phyloP scores from a whole-genome alignment of 1,140 invertebrate genomes.

The Maconellicoccus hirsutus region DNA sequence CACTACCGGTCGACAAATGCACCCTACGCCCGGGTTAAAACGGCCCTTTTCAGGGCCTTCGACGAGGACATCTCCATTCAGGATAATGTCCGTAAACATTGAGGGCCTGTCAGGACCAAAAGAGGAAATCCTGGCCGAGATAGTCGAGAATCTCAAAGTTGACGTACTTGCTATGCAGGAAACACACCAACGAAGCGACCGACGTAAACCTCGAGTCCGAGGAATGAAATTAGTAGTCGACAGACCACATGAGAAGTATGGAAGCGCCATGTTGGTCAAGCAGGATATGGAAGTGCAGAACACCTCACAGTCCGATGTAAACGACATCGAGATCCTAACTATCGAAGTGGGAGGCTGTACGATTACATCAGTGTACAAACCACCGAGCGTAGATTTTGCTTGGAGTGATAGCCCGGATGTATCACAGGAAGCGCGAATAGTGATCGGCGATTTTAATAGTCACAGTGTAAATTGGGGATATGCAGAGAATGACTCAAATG shows the following conservation, averaged over 20 bases:
- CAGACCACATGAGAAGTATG: slow-evolving; percentile 17
- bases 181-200: no score
- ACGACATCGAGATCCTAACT: slow-evolving; percentile 25
- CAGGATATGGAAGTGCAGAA: not conserved
- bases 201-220: slow-evolving; percentile 18
- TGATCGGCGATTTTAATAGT: slow-evolving; percentile 24
- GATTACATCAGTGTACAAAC: slow-evolving; percentile 23
- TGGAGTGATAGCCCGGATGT: not conserved
- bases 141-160: no score
- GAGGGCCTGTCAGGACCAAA: no score
- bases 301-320: not conserved
- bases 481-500: slow-evolving; percentile 14
- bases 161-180: no score
- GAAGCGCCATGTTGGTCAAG: slow-evolving; percentile 21
- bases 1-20: no score
- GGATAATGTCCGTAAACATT: no score
- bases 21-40: no score
- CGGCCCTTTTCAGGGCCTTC: no score
- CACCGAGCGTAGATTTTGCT: not conserved
- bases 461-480: slow-evolving; percentile 19
- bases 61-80: no score
- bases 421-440: not conserved
- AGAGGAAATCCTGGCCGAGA: no score
- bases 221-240: slow-evolving; percentile 22
- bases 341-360: slow-evolving; percentile 17